These are phyloP conservation scores for Sesamia inferens DNA, from an alignment of 2,888 invertebrate species.

Conservation along the genomic window DNA sequence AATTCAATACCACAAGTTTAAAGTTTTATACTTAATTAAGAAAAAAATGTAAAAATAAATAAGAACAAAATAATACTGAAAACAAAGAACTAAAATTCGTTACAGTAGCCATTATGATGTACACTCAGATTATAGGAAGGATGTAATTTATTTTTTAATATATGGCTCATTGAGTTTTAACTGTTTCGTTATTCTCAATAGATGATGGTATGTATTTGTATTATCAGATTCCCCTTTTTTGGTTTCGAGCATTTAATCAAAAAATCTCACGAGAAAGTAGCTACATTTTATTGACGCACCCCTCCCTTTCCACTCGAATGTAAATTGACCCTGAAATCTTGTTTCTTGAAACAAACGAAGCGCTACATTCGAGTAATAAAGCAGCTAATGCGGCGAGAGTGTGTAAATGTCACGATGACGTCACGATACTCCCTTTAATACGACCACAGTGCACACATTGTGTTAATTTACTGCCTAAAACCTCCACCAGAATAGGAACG, in stretches of 20 bases:
- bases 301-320: background rate
- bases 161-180: too few species aligned
- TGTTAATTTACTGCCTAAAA: conserved; percentile 41
- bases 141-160: too few species aligned
- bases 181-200: background rate
- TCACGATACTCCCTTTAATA: conserved; percentile 38
- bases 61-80: too few species aligned
- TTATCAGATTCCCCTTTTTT: background rate
- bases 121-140: background rate
- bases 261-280: background rate
- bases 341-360: conserved; percentile 40
- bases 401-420: conserved; percentile 47
- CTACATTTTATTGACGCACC: too few species aligned
- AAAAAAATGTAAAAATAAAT: too few species aligned
- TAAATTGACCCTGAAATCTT: conserved; percentile 5
- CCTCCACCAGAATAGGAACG: background rate
- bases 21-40: too few species aligned
- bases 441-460: conserved; percentile 36
- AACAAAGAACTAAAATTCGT: too few species aligned
- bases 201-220: background rate
- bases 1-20: too few species aligned
- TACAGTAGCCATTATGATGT: too few species aligned
- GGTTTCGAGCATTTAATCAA: background rate
- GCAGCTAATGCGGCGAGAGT: conserved; percentile 42
- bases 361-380: conserved; percentile 41